Percentiles rank a stretch among this genome's conserved stretches.
These are phyloP conservation scores for Drosophila subpulchrella DNA, from an alignment of 1,140 invertebrate species.

Conservation along the genomic window DNA sequence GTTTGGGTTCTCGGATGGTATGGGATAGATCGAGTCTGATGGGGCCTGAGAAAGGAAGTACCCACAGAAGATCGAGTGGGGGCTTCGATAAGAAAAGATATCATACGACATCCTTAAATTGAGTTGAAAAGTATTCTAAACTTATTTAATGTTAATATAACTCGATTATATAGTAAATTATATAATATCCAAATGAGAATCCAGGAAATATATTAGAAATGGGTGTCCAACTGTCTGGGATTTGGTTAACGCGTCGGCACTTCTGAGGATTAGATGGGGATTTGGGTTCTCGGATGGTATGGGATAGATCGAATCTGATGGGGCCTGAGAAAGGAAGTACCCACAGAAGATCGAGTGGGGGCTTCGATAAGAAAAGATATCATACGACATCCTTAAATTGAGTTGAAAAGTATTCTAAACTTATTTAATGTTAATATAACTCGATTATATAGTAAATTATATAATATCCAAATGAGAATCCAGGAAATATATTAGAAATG, in stretches of 20 bases:
- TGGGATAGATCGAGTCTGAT: not conserved
- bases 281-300: not conserved
- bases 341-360: too few species aligned
- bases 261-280: conserved; percentile 5
- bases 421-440: too few species aligned
- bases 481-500: conserved; percentile 49
- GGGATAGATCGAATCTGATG: not conserved
- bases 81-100: not conserved
- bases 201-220: conserved; percentile 48
- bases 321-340: not conserved
- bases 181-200: not conserved
- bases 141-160: too few species aligned
- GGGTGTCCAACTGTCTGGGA: conserved; percentile 53
- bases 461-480: not conserved
- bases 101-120: not conserved
- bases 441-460: not conserved
- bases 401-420: too few species aligned
- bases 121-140: too few species aligned
- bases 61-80: too few species aligned
- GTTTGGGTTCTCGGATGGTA: not conserved
- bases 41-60: not conserved
- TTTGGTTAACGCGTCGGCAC: conserved; percentile 19
- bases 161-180: not conserved
- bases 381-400: not conserved
- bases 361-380: not conserved